These are phyloP conservation scores for Eueides isabella DNA, from an alignment of 1,140 invertebrate genomes.

Conservation along the genomic window DNA sequence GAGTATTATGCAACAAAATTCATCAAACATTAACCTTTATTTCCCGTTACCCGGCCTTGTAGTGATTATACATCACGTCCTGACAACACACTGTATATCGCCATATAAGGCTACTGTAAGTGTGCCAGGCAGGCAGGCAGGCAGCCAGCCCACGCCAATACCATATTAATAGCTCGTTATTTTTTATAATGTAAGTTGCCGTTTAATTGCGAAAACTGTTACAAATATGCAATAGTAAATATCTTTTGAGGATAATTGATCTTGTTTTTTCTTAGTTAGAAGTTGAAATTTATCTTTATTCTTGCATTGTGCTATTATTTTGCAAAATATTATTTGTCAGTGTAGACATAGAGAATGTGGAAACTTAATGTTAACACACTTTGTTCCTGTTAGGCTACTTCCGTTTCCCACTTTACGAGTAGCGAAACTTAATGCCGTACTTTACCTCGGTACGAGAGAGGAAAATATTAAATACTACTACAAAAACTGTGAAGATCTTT, in stretches of 20 bases:
- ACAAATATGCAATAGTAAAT: background rate
- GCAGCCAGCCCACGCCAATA: conserved; percentile 37
- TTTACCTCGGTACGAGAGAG: too few species aligned
- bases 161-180: conserved; percentile 43
- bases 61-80: conserved; percentile 18
- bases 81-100: conserved; percentile 38
- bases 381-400: too few species aligned
- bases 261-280: background rate
- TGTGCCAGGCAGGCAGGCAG: conserved; percentile 19
- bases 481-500: too few species aligned
- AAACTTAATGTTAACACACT: too few species aligned
- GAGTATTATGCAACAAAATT: background rate
- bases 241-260: background rate
- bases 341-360: too few species aligned
- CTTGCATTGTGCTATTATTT: too few species aligned
- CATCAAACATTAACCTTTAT: conserved; percentile 10
- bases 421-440: too few species aligned
- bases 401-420: too few species aligned
- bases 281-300: background rate
- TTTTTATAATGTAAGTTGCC: conserved; percentile 38
- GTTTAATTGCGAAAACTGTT: conserved; percentile 32
- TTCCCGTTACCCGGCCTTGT: conserved; percentile 23
- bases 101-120: conserved; percentile 38
- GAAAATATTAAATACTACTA: too few species aligned
- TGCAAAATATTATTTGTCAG: too few species aligned